These are phyloP conservation scores for Ornithoptera alexandrae DNA, from an alignment of 2,888 invertebrate genomes.

Conservation along the genomic window DNA sequence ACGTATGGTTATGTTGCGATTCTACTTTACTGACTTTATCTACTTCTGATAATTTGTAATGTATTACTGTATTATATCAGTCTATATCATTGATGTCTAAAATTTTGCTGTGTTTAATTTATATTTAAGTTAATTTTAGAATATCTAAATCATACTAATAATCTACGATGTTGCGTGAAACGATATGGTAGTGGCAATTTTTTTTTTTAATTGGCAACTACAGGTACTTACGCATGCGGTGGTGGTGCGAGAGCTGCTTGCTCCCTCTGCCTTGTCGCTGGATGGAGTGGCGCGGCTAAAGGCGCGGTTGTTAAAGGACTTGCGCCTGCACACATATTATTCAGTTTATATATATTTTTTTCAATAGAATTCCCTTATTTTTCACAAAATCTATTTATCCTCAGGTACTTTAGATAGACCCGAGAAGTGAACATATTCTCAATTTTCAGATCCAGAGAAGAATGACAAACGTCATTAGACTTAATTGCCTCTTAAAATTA, in stretches of 20 bases:
- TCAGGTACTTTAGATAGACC: no score
- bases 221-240: constrained; percentile 67
- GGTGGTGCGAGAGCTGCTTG: constrained; percentile 72
- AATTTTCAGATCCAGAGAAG: no score
- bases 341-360: no score
- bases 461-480: no score
- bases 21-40: constrained; percentile 38
- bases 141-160: background rate
- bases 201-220: constrained; percentile 1
- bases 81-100: background rate
- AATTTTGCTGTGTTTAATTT: background rate
- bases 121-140: background rate
- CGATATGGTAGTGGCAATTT: constrained; percentile 61
- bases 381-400: no score
- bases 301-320: constrained; percentile 68
- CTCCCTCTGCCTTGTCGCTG: constrained; percentile 67
- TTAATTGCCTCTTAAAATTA: no score
- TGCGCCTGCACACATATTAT: constrained; percentile 46
- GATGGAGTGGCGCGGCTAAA: constrained; percentile 67
- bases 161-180: constrained; percentile 65
- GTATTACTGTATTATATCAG: background rate
- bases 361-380: no score
- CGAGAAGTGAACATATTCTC: no score
- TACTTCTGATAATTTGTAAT: background rate
- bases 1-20: constrained; percentile 53